Conservation (phyloP, 2,797 vertebrate genomes). For the Crocodylus rhombifer region DNA sequence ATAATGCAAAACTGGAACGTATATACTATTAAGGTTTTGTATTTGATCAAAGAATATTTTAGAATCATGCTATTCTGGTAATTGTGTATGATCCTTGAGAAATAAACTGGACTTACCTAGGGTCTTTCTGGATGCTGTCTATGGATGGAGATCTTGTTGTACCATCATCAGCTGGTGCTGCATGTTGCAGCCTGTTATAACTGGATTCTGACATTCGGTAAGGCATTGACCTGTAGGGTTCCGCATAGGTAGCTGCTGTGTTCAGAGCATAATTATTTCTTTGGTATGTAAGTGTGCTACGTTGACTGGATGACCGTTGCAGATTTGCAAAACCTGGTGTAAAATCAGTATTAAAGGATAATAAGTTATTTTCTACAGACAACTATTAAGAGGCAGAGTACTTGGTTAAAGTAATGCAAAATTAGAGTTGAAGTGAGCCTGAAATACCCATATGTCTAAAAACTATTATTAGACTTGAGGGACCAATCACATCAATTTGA, state of each 20-base stretch:
- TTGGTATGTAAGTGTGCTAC: slow-evolving; percentile 96
- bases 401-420: background rate
- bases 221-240: slow-evolving; percentile 88
- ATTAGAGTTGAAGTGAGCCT: rapidly evolving
- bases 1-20: background rate
- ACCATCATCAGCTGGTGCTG: slow-evolving; percentile 85
- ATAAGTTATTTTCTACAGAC: background rate
- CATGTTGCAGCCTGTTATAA: slow-evolving; percentile 84
- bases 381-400: background rate
- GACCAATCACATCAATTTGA: background rate
- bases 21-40: background rate
- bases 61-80: background rate
- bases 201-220: slow-evolving; percentile 87
- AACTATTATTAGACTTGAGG: rapidly evolving
- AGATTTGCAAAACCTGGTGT: slow-evolving; percentile 91
- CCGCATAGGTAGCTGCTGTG: slow-evolving; percentile 88
- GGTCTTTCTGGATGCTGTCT: slow-evolving; percentile 98
- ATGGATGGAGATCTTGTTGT: slow-evolving; percentile 94
- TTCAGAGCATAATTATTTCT: slow-evolving; percentile 92
- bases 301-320: slow-evolving; percentile 94
- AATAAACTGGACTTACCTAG: slow-evolving; percentile 86
- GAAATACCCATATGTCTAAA: rapidly evolving
- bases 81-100: rapidly evolving
- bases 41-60: background rate
- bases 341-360: slow-evolving; percentile 67